phyloP scores from a whole-genome alignment of 2,797 vertebrate species.

The Strix occidentalis region DNA sequence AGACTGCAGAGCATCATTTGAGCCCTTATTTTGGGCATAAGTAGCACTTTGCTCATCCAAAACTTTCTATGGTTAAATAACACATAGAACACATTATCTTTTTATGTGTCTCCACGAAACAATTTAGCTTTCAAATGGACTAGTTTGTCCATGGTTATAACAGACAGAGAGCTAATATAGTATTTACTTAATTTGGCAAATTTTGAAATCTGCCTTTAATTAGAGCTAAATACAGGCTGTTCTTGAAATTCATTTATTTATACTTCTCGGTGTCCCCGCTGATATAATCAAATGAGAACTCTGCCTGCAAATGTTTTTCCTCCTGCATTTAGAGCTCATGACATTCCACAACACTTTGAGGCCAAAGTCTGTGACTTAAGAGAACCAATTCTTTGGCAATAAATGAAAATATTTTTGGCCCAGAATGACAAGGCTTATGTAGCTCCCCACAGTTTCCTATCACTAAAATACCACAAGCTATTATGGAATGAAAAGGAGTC shows the following conservation, averaged over 20 bases:
- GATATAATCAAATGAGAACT: constrained; percentile 7
- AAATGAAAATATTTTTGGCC: constrained; percentile 30
- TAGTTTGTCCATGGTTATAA: neutral
- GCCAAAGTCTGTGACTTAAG: constrained; percentile 11
- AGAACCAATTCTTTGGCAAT: constrained; percentile 11
- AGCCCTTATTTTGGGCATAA: neutral
- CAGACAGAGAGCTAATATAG: neutral
- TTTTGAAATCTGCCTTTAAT: constrained; percentile 26
- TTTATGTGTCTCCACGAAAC: neutral
- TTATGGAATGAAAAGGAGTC: constrained; percentile 19
- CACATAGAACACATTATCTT: neutral
- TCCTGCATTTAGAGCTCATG: constrained; percentile 5
- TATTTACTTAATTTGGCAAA: constrained; percentile 12
- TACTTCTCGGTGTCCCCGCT: neutral
- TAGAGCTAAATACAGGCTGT: constrained; percentile 17
- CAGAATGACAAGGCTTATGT: neutral
- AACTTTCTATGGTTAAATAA: neutral
- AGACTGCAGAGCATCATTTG: neutral
- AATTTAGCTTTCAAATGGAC: neutral
- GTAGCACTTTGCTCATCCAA: neutral
- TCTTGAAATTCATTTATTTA: constrained; percentile 38
- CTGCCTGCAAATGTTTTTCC: constrained; percentile 25
- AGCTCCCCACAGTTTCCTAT: neutral
- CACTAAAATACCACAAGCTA: constrained; percentile 16
- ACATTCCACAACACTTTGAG: constrained; percentile 48